These are phyloP conservation scores for Mus spicilegus DNA, from an alignment of 2,113 vertebrate species.

Conservation along the genomic window DNA sequence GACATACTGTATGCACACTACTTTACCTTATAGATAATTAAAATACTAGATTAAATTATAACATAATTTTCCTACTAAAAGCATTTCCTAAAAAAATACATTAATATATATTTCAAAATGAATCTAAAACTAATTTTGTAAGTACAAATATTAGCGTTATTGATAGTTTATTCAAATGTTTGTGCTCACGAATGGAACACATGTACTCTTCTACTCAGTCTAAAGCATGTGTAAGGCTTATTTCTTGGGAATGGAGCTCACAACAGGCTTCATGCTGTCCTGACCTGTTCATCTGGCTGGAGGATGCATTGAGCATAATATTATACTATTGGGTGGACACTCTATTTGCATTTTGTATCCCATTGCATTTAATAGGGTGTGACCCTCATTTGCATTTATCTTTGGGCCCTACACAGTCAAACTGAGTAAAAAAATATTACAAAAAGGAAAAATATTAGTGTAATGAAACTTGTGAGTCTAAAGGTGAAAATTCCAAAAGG, in stretches of 20 bases:
- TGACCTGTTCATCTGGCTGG: not conserved
- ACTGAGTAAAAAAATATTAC: not conserved
- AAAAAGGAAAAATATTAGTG: not conserved
- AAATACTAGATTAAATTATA: not conserved
- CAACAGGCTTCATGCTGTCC: rapidly evolving
- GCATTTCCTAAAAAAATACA: not conserved
- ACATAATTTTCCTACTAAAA: not conserved
- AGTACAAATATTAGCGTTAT: not conserved
- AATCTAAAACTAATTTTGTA: not conserved
- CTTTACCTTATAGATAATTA: not conserved
- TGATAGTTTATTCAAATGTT: not conserved
- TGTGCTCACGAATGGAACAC: not conserved
- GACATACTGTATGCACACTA: not conserved
- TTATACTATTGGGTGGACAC: not conserved
- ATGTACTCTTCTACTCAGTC: not conserved
- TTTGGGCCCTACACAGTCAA: not conserved
- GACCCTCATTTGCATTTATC: not conserved
- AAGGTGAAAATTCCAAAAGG: not conserved
- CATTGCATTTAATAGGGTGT: not conserved
- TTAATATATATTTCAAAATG: not conserved
- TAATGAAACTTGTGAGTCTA: not conserved
- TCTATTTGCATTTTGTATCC: not conserved
- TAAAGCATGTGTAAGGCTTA: not conserved
- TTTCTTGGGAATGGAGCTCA: not conserved
- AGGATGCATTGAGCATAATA: rapidly evolving